Evolutionary conservation across 1,140 invertebrate species (phyloP).

Genomic region (Sminthurides bifidus): DNA sequence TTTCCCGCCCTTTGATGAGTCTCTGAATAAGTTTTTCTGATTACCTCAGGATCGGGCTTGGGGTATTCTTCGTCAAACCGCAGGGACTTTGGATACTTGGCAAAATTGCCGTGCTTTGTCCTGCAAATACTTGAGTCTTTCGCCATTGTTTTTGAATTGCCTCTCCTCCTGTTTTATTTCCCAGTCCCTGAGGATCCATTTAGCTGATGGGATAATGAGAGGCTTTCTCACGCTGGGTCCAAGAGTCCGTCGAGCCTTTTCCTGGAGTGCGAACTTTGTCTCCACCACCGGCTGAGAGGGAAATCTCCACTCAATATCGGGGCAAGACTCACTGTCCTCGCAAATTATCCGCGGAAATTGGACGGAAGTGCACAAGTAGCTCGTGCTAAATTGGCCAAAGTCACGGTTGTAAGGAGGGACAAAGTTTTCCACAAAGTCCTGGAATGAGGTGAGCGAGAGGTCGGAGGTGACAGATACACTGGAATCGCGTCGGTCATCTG

Average conservation of each 20-base stretch:
- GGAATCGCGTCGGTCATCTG: too few species aligned
- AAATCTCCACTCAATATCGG: constrained; percentile 4
- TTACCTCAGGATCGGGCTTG: constrained; percentile 14
- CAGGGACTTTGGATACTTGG: constrained; percentile 19
- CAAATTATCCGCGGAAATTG: constrained; percentile 7
- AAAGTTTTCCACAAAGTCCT: constrained; percentile 9
- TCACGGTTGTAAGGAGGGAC: not conserved
- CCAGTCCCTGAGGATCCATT: constrained; percentile 1
- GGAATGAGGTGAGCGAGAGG: too few species aligned
- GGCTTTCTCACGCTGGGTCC: constrained; percentile 14
- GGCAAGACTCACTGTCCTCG: constrained; percentile 1
- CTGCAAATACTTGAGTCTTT: constrained; percentile 2
- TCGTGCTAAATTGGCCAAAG: constrained; percentile 10
- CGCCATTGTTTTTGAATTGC: not conserved
- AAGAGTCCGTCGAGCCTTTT: constrained; percentile 7
- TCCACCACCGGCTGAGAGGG: constrained; percentile 2
- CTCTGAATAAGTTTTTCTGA: constrained; percentile 14
- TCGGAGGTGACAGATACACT: too few species aligned
- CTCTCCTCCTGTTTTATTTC: not conserved
- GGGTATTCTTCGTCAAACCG: constrained; percentile 21
- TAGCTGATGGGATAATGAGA: not conserved
- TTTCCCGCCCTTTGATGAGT: constrained; percentile 10
- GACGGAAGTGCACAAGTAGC: constrained; percentile 4
- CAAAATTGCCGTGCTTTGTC: constrained; percentile 20
- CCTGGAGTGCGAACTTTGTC: constrained; percentile 1